phyloP scores from a whole-genome alignment of 2,888 invertebrate species.

The Dynastes tityus region DNA sequence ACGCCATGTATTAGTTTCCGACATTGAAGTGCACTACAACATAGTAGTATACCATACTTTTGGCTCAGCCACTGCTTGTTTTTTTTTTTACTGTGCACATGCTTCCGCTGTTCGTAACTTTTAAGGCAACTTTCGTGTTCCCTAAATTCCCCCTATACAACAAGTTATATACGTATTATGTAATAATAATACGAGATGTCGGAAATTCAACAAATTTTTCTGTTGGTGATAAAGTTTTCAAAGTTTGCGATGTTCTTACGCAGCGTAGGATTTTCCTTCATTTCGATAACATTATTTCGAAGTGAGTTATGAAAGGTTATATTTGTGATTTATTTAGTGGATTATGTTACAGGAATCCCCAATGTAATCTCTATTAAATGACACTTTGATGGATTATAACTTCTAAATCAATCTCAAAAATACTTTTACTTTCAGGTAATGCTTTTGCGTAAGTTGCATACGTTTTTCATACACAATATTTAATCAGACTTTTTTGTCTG shows the following conservation, averaged over 20 bases:
- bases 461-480: too few relatives aligned
- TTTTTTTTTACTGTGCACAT: conserved; percentile 36
- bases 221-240: background rate
- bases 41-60: conserved; percentile 2
- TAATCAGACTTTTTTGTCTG: too few relatives aligned
- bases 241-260: background rate
- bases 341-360: too few relatives aligned
- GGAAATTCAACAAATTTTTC: conserved; percentile 11
- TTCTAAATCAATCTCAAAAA: too few relatives aligned
- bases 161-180: conserved; percentile 21
- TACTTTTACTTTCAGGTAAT: too few relatives aligned
- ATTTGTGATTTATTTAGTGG: too few relatives aligned
- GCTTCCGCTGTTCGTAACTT: conserved; percentile 29
- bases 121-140: conserved; percentile 40
- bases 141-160: conserved; percentile 8
- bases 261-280: background rate
- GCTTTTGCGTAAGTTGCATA: too few relatives aligned
- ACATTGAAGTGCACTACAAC: conserved; percentile 46
- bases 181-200: conserved; percentile 9
- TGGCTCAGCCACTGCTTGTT: conserved; percentile 20
- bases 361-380: too few relatives aligned
- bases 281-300: background rate
- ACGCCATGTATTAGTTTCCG: conserved; percentile 42
- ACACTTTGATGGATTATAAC: too few relatives aligned
- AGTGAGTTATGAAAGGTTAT: background rate